phyloP scores from a whole-genome alignment of 2,888 invertebrate species.

The Octonoba sinensis region DNA sequence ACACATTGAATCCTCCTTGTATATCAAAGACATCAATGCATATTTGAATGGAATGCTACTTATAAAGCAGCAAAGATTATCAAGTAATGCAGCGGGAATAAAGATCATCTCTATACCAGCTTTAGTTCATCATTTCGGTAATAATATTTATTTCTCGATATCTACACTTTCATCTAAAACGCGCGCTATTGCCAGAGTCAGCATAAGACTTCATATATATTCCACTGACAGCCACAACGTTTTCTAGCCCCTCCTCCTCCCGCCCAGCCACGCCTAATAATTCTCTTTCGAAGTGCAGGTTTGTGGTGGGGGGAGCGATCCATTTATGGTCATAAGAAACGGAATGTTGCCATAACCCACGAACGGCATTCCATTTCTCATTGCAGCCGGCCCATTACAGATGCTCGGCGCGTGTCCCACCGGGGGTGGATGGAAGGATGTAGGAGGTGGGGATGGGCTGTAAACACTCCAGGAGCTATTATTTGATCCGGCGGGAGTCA shows the following conservation, averaged over 20 bases:
- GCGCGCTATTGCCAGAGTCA: too few species aligned
- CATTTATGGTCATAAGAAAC: conserved; percentile 35
- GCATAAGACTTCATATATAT: conserved; percentile 37
- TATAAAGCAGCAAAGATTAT: too few species aligned
- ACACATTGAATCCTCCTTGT: too few species aligned
- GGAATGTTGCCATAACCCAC: conserved; percentile 36
- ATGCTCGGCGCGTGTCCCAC: conserved; percentile 19
- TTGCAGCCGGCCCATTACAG: conserved; percentile 31
- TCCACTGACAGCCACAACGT: conserved; percentile 42
- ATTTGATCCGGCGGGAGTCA: conserved; percentile 16
- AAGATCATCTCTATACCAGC: too few species aligned
- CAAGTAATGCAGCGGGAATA: too few species aligned
- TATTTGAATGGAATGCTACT: too few species aligned
- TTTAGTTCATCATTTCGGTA: too few species aligned
- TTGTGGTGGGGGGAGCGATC: conserved; percentile 8
- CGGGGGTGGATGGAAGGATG: not conserved
- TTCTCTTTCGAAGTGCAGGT: conserved; percentile 23
- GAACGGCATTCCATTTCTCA: conserved; percentile 45
- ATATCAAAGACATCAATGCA: too few species aligned
- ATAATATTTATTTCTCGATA: too few species aligned
- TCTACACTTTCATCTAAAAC: too few species aligned
- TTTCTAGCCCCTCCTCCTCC: conserved; percentile 1
- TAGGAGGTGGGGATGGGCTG: not conserved
- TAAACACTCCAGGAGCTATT: conserved; percentile 32
- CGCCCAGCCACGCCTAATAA: conserved; percentile 23